Conservation (phyloP, 2,888 invertebrate genomes). For the Halictus quadricinctus region DNA sequence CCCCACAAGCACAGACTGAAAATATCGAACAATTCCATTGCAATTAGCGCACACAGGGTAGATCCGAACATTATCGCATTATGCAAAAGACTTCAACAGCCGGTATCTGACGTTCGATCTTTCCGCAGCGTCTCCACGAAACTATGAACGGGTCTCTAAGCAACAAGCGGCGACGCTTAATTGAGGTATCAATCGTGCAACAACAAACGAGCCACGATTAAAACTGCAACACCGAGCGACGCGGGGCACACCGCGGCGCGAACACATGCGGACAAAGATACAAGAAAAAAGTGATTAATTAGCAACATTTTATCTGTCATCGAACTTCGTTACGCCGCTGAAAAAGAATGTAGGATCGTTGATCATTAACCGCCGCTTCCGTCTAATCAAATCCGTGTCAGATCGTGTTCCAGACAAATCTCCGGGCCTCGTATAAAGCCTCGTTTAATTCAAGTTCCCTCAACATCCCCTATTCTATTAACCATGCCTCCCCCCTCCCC, state of each 20-base stretch:
- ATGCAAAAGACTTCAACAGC: conserved; percentile 13
- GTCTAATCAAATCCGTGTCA: conserved; percentile 44
- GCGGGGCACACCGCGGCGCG: too few relatives aligned
- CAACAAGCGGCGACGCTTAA: neutral
- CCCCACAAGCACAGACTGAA: neutral
- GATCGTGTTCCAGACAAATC: conserved; percentile 44
- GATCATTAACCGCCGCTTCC: conserved; percentile 26
- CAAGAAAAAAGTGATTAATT: neutral
- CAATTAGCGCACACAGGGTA: conserved; percentile 13
- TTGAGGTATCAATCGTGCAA: neutral
- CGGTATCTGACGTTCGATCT: conserved; percentile 17
- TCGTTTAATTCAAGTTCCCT: conserved; percentile 51
- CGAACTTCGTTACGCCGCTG: neutral
- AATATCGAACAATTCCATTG: neutral
- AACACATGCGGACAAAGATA: neutral
- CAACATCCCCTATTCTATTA: conserved; percentile 56
- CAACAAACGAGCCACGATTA: neutral
- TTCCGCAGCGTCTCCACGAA: neutral
- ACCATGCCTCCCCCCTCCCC: neutral
- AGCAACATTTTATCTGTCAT: neutral
- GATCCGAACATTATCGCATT: conserved; percentile 28
- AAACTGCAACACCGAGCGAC: neutral
- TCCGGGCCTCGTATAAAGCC: conserved; percentile 10
- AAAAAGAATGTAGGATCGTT: neutral
- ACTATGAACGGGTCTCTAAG: neutral